Base-by-base conservation (phyloP, 2,797 vertebrate species). In the Chanos chanos region DNA sequence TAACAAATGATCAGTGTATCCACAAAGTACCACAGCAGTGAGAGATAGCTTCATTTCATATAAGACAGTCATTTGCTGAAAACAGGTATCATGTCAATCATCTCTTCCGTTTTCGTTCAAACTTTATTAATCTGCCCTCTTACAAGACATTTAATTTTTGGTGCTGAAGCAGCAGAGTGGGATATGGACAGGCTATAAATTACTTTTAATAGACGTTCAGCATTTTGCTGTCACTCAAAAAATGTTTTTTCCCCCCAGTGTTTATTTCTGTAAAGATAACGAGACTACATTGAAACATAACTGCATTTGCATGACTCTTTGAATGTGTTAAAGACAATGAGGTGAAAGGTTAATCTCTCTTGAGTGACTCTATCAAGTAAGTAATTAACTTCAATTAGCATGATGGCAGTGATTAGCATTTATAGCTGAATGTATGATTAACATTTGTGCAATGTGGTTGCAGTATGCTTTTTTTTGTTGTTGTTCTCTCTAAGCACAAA, bases 361-460 rank as follows among this genome's bases (percentile, higher is more conserved):
- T 59, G 61, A 64, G 60, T 61, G 54, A 72, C 56, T 57, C 40
- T 53, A 61, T 68, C 51, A 61, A 24, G 30, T 30, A 12, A 54
- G 16, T 30, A 33, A 74, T 64, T 74, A 68, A 53, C 56, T 71
- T 71, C 71, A 58, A 71, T 74, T 68, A 65, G 30, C 72, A 68
- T 62, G 41, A 64, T 61, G 47, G 57, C 37, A 58, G 49, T 36
- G n/a, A 19, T 54, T 28, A 22, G 55, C 55, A 66, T 52, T 43
- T 59, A 44, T 66, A 30, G 49, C 25, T 48, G 60, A 59, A 39
- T 39, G 41, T 64, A n/a, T 55, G 61, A 49, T 31, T 44, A 54
- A 28, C 21, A 54, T 66, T 70, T 44, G 39, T 57, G 55, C 55
- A 45, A 30, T 27, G 9, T 54, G 47, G 19, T 24, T 52, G 48